Evolutionary conservation across 2,113 vertebrate species (phyloP).

Genomic region (Etheostoma spectabile): DNA sequence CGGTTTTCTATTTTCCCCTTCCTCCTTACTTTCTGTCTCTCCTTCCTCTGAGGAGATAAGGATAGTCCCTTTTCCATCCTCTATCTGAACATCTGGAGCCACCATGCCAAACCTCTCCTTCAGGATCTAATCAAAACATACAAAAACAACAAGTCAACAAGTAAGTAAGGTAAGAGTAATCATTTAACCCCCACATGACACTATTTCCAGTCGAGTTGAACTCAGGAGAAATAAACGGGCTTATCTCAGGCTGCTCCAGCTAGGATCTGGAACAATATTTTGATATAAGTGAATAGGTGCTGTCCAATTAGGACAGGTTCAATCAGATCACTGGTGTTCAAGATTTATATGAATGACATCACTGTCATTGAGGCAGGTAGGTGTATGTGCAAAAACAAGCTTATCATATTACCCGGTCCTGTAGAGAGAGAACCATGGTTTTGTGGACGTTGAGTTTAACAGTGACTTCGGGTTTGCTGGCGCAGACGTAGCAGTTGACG

Average conservation of each 20-base stretch:
- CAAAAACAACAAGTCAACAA: not conserved
- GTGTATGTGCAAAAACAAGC: not conserved
- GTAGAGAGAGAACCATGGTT: constrained; percentile 90
- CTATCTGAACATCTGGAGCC: constrained; percentile 98
- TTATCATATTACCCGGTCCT: constrained; percentile 88
- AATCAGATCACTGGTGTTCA: not conserved
- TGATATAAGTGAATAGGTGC: not conserved
- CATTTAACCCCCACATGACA: not conserved
- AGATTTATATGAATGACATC: not conserved
- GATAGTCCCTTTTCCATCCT: constrained; percentile 98
- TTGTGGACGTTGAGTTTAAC: constrained; percentile 95
- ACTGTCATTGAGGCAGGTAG: not conserved
- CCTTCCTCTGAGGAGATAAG: constrained; percentile 98
- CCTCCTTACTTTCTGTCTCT: constrained; percentile 92
- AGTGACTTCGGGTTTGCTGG: constrained; percentile 94
- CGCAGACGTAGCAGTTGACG: constrained; percentile 93
- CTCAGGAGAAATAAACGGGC: not conserved
- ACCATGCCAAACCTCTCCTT: constrained; percentile 99
- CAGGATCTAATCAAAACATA: constrained; percentile 86
- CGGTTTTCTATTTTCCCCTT: not conserved
- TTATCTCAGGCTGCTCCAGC: not conserved
- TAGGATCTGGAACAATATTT: not conserved
- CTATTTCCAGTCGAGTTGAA: not conserved
- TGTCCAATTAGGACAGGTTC: not conserved
- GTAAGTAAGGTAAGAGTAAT: not conserved